These are phyloP conservation scores for Spermophilus dauricus DNA, from an alignment of 2,113 vertebrate species.

Conservation along the genomic window DNA sequence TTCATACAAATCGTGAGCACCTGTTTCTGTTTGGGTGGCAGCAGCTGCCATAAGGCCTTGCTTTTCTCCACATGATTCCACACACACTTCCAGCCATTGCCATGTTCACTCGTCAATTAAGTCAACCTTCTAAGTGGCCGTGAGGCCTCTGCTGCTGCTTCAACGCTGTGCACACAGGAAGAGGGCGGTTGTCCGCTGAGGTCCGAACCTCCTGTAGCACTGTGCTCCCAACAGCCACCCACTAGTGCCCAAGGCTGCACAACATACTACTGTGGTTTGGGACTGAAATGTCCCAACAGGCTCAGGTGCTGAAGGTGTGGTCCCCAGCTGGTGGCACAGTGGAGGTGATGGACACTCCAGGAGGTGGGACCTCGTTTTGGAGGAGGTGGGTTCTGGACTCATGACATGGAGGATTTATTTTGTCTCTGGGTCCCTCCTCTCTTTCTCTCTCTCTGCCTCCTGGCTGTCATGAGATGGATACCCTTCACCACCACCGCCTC, in stretches of 20 bases:
- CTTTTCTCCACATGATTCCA: too few species aligned
- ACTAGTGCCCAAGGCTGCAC: fast-evolving
- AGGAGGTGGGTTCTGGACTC: neutral
- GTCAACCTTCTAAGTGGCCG: neutral
- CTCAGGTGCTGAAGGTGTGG: neutral
- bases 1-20: neutral
- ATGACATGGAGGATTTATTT: neutral
- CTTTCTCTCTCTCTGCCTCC: neutral
- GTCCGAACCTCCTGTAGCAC: fast-evolving
- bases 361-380: neutral
- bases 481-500: neutral
- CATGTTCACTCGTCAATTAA: neutral
- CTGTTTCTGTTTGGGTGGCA: neutral
- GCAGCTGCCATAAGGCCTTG: neutral
- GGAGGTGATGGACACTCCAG: neutral
- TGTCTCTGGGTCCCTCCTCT: neutral
- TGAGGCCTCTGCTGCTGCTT: neutral
- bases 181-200: fast-evolving
- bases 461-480: neutral
- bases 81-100: fast-evolving
- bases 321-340: too few species aligned
- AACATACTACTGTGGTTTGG: neutral
- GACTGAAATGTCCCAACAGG: neutral
- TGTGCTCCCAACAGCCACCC: fast-evolving
- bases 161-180: too few species aligned